These are phyloP conservation scores for Hemiprocne comata DNA, from an alignment of 2,113 vertebrate species.

Conservation along the genomic window DNA sequence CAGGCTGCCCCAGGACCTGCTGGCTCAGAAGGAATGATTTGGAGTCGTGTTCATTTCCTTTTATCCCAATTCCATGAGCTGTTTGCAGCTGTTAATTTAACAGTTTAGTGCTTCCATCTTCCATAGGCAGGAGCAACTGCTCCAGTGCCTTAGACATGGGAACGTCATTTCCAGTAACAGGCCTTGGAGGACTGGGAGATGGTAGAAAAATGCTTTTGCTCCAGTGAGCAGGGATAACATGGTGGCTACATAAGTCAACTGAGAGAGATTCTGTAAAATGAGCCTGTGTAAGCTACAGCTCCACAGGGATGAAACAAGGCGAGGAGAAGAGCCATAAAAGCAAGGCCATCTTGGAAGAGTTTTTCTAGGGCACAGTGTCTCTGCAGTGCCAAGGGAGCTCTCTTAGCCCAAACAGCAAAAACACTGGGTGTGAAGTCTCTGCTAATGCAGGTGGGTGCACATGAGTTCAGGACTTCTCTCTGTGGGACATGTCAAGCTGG, in stretches of 20 bases:
- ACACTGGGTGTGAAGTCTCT: background rate
- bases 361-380: background rate
- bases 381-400: background rate
- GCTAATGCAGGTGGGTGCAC: background rate
- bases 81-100: constrained; percentile 65
- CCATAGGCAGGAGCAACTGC: background rate
- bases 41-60: background rate
- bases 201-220: background rate
- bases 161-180: constrained; percentile 53
- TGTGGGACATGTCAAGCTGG: background rate
- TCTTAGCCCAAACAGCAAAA: background rate
- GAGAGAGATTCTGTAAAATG: background rate
- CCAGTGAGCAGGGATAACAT: background rate
- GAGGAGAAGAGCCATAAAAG: background rate
- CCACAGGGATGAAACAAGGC: background rate
- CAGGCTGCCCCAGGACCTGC: background rate
- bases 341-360: background rate
- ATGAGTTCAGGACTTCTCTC: background rate
- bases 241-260: background rate
- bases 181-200: constrained; percentile 13
- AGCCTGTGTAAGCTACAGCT: background rate
- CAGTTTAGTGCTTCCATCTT: constrained; percentile 58
- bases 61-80: background rate
- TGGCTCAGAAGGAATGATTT: background rate
- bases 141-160: background rate